A percentile compares a stretch with the other conserved stretches of the same genome.
phyloP scores from a whole-genome alignment of 2,797 vertebrate genomes.

The Notolabrus celidotus region DNA sequence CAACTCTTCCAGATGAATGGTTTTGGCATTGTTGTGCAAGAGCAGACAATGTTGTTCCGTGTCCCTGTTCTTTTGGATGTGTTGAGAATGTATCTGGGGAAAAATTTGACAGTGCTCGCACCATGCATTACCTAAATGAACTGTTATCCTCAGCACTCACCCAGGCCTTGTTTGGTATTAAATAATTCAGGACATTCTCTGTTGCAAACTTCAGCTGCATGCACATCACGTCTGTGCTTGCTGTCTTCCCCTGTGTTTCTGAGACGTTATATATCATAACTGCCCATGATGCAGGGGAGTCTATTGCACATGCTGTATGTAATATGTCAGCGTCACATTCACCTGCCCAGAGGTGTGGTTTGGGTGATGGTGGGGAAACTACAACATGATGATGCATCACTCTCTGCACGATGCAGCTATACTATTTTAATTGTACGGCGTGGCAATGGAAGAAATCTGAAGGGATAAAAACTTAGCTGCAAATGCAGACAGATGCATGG shows the following conservation, averaged over 20 bases:
- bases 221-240: conserved; percentile 69
- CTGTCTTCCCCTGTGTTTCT: conserved; percentile 64
- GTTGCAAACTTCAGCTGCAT: conserved; percentile 73
- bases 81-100: conserved; percentile 58
- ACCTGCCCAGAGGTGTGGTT: conserved; percentile 65
- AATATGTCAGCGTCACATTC: conserved; percentile 52
- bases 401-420: too few relatives aligned
- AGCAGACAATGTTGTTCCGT: conserved; percentile 29
- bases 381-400: conserved; percentile 26
- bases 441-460: background rate
- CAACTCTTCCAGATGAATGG: conserved; percentile 34
- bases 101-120: conserved; percentile 69
- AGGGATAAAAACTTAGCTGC: background rate
- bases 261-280: conserved; percentile 63
- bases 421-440: conserved; percentile 12
- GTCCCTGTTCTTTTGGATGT: conserved; percentile 51
- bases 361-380: conserved; percentile 25
- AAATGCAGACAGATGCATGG: background rate
- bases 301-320: conserved; percentile 54
- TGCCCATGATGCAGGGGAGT: conserved; percentile 60
- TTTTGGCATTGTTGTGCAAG: conserved; percentile 30
- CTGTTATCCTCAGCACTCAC: conserved; percentile 73
- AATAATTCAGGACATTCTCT: conserved; percentile 80
- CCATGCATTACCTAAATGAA: conserved; percentile 78
- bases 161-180: conserved; percentile 77